Evolutionary conservation across 2,113 vertebrate genomes (phyloP).

Genomic region (Pterocles gutturalis): DNA sequence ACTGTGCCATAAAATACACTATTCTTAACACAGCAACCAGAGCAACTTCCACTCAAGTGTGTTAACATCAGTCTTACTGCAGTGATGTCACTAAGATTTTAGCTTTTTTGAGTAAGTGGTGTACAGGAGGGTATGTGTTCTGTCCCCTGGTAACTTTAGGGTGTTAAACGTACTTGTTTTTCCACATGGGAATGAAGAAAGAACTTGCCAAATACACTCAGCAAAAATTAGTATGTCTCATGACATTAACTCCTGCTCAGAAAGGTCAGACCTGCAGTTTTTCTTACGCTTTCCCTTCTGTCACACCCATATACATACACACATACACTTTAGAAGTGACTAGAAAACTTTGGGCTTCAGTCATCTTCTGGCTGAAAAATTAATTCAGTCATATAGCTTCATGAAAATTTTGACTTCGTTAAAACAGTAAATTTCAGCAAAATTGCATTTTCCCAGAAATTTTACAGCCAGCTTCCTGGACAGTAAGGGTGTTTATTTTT

Average conservation of each 20-base stretch:
- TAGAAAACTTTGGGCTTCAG: background rate
- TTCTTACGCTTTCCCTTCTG: background rate
- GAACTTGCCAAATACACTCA: background rate
- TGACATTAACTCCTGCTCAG: background rate
- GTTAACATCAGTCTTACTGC: background rate
- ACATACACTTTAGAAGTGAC: background rate
- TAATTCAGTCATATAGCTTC: background rate
- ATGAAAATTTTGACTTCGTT: background rate
- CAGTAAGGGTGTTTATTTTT: background rate
- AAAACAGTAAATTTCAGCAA: background rate
- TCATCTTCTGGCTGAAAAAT: background rate
- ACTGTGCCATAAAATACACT: background rate
- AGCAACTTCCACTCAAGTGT: background rate
- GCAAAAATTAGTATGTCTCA: background rate
- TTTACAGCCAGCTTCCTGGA: background rate
- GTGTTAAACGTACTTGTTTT: background rate
- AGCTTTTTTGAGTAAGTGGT: background rate
- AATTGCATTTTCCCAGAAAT: background rate
- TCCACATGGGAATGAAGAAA: background rate
- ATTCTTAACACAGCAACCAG: background rate
- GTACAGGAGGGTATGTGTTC: background rate
- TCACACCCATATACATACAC: background rate
- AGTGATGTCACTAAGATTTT: background rate
- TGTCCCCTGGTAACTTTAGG: background rate
- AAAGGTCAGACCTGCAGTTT: background rate